A percentile compares a stretch with the other conserved stretches of the same genome.
phyloP scores from a whole-genome alignment of 2,797 vertebrate species.

The Neosilurus hyrtlii region DNA sequence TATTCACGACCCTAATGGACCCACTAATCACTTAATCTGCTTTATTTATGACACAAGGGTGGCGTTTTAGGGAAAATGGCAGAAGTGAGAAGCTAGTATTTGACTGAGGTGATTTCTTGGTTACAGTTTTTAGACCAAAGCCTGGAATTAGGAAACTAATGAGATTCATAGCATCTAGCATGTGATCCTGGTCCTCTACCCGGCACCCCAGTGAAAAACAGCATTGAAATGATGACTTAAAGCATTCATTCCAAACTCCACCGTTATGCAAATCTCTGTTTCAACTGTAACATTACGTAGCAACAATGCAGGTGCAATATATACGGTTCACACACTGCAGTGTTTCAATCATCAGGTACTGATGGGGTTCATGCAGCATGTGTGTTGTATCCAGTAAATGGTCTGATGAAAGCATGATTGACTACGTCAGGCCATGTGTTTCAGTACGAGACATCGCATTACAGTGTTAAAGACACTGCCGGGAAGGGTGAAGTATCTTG shows the following conservation, averaged over 20 bases:
- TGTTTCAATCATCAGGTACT: not conserved
- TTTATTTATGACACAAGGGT: not conserved
- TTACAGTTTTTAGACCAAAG: not conserved
- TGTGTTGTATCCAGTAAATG: constrained; percentile 22
- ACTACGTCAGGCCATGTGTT: not conserved
- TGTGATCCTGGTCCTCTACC: no score
- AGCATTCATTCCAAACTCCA: not conserved
- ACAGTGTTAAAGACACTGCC: not conserved
- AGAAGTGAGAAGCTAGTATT: no score
- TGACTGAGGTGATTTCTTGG: not conserved
- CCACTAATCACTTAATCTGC: not conserved
- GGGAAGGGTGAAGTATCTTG: constrained; percentile 22
- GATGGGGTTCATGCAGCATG: not conserved
- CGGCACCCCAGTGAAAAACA: not conserved
- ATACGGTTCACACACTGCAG: not conserved
- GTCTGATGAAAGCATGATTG: constrained; percentile 1
- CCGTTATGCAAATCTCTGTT: not conserved
- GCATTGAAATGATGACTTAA: not conserved
- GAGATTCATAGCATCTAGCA: no score
- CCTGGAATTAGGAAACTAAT: not conserved
- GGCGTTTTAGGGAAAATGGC: not conserved
- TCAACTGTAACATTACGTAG: not conserved
- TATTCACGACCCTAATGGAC: not conserved
- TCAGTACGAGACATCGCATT: constrained; percentile 27
- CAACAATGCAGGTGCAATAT: not conserved